Base-by-base conservation (phyloP, 2,113 vertebrate genomes). In the Xiphophorus hellerii region DNA sequence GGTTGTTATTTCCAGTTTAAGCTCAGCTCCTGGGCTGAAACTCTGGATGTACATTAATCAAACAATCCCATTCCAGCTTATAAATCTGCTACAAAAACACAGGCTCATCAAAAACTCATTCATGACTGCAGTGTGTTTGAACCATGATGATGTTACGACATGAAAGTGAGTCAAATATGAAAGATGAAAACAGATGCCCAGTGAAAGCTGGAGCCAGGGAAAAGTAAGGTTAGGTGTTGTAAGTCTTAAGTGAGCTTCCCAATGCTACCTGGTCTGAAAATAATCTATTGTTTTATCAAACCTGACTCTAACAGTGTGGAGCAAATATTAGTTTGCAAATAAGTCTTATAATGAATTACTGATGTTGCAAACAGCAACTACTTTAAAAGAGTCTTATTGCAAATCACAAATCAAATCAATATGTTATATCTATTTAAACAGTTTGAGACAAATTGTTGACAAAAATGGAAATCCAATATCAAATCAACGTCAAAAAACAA, bases 151-250 rank as follows among this genome's bases (percentile, higher is more conserved):
- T 81, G 81, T 86, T 87, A 81, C 79, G 73, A 37, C 35, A 28
- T 3, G 62, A 67, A 73, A 78, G 65, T 1, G 31, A 12, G 62
- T 84, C 30, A 1, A 17, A 70, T 2, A 14, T 27, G 8, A 66
- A 88, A 71, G 81, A 89, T 76, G 61, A 89, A 90, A 90, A 8
- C 89, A 92, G 87, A 73, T 25, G 81, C 4, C 22, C 6, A 3
- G 54, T 29, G 33, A 66, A 54, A 60, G 73, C 74, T 69, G 71
- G 22, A 77, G 78, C 30, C 14, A 20, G 3, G 5, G 37, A 72
- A 62, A 61, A 39, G 42, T 2, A 33, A 62, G 42, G 14, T 65
- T 81, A 76, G 74, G 77, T 77, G 82, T 51, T 68, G 71, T 68
- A 84, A 61, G 48, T 77, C 29, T 60, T 81, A 74, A 66, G 15